Conservation (phyloP, 1,140 invertebrate species). For the Papilio helenus region DNA sequence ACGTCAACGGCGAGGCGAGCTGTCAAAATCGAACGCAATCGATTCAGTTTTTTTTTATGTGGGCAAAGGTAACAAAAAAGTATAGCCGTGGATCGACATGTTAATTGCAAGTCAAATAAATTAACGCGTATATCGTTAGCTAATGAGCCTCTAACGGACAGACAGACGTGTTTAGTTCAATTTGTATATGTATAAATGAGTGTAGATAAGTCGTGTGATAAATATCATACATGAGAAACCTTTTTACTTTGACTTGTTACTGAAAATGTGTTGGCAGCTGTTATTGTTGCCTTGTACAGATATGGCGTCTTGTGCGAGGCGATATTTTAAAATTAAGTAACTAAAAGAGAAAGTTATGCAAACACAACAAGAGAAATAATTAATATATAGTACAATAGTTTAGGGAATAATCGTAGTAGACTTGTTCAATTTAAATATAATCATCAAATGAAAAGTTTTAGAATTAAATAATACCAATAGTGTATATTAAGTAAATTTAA, state of each 20-base stretch:
- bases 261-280: constrained; percentile 38
- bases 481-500: not conserved
- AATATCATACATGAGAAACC: constrained; percentile 34
- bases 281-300: constrained; percentile 12
- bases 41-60: constrained; percentile 51
- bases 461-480: not conserved
- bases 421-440: not conserved
- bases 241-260: constrained; percentile 31
- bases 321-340: not conserved
- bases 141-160: constrained; percentile 59
- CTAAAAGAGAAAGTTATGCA: not conserved
- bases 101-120: constrained; percentile 76
- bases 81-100: constrained; percentile 58
- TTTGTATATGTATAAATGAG: not conserved
- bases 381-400: not conserved
- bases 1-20: constrained; percentile 46
- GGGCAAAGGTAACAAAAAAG: constrained; percentile 55
- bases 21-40: constrained; percentile 58
- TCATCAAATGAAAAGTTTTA: not conserved
- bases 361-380: not conserved
- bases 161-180: constrained; percentile 43
- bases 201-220: constrained; percentile 38
- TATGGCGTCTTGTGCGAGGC: not conserved
- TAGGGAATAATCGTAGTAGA: not conserved
- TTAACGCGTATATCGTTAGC: constrained; percentile 68